These are phyloP conservation scores for Solenopsis invicta DNA, from an alignment of 1,140 invertebrate species.

Conservation along the genomic window DNA sequence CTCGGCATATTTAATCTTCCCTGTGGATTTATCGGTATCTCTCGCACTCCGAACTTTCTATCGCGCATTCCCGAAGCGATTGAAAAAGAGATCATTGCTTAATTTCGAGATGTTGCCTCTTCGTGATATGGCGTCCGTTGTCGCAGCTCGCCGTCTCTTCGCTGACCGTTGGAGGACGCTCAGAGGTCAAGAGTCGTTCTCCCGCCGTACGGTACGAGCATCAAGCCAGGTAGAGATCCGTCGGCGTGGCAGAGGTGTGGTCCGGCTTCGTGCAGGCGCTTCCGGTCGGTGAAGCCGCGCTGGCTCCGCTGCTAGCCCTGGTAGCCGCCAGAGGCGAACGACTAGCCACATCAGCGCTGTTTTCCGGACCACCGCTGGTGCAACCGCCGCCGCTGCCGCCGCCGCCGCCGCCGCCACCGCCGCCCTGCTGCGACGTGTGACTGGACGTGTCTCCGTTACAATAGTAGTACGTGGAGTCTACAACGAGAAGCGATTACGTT, in stretches of 20 bases:
- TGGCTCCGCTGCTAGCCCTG: conserved; percentile 90
- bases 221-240: conserved; percentile 86
- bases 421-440: conserved; percentile 84
- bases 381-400: conserved; percentile 79
- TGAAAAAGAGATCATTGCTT: conserved; percentile 84
- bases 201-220: conserved; percentile 43
- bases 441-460: conserved; percentile 88
- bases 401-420: conserved; percentile 73
- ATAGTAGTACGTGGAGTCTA: conserved; percentile 91
- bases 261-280: conserved; percentile 91
- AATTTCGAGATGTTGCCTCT: conserved; percentile 81
- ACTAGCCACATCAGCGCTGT: conserved; percentile 86
- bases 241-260: conserved; percentile 85
- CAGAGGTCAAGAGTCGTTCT: conserved; percentile 25
- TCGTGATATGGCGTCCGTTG: conserved; percentile 84
- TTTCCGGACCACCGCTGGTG: conserved; percentile 83
- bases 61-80: conserved; percentile 30
- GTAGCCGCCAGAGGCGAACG: conserved; percentile 91
- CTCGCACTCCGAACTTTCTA: not conserved
- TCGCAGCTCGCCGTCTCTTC: conserved; percentile 70
- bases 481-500: conserved; percentile 38
- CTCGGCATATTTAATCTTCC: not conserved
- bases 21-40: not conserved
- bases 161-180: conserved; percentile 20
- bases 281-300: conserved; percentile 91